A percentile compares a stretch with the other conserved stretches of the same genome.
Evolutionary conservation across 2,888 invertebrate species (phyloP).

Genomic region (Ceriagrion tenellum): DNA sequence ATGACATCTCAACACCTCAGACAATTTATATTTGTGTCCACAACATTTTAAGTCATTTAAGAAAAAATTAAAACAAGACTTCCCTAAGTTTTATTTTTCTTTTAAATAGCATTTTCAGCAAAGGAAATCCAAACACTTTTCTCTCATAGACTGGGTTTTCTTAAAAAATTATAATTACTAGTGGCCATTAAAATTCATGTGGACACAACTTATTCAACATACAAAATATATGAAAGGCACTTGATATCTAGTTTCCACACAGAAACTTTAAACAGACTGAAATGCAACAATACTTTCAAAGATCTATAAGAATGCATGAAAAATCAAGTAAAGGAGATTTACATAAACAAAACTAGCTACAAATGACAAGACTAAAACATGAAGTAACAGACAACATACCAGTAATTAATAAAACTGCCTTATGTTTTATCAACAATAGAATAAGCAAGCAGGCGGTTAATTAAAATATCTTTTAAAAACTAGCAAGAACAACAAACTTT

Average conservation of each 20-base stretch:
- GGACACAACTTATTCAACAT: conserved; percentile 59
- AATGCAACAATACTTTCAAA: conserved; percentile 57
- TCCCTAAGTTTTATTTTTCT: background rate
- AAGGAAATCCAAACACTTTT: background rate
- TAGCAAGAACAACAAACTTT: background rate
- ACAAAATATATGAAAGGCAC: conserved; percentile 66
- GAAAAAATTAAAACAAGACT: conserved; percentile 1
- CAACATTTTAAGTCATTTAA: conserved; percentile 4
- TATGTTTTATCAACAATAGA: background rate
- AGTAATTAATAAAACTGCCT: background rate
- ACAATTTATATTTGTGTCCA: conserved; percentile 47
- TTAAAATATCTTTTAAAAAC: conserved; percentile 11
- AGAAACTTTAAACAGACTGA: conserved; percentile 50
- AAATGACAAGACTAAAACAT: background rate
- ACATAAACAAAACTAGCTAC: conserved; percentile 7
- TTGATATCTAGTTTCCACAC: conserved; percentile 54
- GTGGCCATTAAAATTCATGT: conserved; percentile 37
- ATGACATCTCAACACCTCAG: background rate
- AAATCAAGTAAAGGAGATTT: background rate
- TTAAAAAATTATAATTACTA: conserved; percentile 30
- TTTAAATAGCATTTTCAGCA: conserved; percentile 35
- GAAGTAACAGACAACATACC: conserved; percentile 31
- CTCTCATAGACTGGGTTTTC: background rate
- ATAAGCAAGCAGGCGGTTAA: background rate
- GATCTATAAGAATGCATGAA: conserved; percentile 8